Base-by-base conservation (phyloP, 2,888 invertebrate species). In the Agrochola lota region DNA sequence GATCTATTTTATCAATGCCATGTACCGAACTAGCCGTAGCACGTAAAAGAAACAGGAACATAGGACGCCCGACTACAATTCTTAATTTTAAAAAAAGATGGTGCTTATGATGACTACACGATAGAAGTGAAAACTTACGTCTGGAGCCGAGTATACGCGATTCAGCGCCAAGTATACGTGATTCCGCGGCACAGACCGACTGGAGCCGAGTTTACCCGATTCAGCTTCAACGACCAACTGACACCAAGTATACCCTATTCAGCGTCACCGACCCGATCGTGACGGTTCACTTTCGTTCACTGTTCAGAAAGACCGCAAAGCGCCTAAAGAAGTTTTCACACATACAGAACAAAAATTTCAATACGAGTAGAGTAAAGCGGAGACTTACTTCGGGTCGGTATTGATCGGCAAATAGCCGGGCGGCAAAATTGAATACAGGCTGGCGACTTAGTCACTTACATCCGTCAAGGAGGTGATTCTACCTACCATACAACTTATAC, bases 11-110 rank as follows among this genome's bases (percentile, higher is more conserved):
- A 52, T 17, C 6, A 26, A 77, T 35, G 55, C 40, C 26, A 23
- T 26, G 26, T 69, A 49, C 57, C 30, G 57, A 78, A 78, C 57
- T 49, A 64, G 49, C 60, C 40, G 46, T 4, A 59, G 40, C 23
- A 49, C 6, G 35, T 23, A 20, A 5, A 15, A 8, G 11, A 66
- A 26, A 35, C 12, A 57, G 8, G n/a, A 59, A 30, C 35, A 20
- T 23, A 46, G 6, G 23, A 43, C 6, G 9, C 15, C 26, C 0
- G 12, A 63, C 26, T 15, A 15, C 5, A 26, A 23, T 30, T 23
- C 20, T 8, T 12, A 26, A 46, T 46, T 2, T 20, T n/a, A 30
- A 30, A 12, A 40, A 57, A n/a, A 57, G 1, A 1, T 8, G 57
- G 57, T n/a, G 4, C 5, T 12, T 52, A 1, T 15, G 7, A 2